phyloP scores from a whole-genome alignment of 2,888 invertebrate species.

The Isotomurus palustris region DNA sequence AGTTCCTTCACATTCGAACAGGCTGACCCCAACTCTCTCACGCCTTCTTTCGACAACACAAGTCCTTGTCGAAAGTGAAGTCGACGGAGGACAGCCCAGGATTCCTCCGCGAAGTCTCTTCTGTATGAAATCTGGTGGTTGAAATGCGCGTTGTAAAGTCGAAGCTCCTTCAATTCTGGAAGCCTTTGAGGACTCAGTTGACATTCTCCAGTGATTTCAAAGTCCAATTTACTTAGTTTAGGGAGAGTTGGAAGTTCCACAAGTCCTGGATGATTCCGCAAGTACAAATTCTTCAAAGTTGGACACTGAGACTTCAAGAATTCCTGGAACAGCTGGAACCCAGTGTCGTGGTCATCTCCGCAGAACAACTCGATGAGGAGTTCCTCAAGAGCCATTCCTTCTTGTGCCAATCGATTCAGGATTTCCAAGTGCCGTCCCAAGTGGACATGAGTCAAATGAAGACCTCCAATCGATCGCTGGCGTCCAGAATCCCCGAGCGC shows the following conservation, averaged over 20 bases:
- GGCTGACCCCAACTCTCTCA: constrained; percentile 15
- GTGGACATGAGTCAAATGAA: constrained; percentile 19
- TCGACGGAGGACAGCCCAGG: too few relatives aligned
- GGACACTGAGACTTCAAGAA: constrained; percentile 16
- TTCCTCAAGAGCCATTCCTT: constrained; percentile 6
- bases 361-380: constrained; percentile 13
- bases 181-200: constrained; percentile 23
- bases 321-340: constrained; percentile 18
- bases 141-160: too few relatives aligned
- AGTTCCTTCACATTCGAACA: constrained; percentile 19
- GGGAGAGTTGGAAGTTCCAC: too few relatives aligned
- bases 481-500: constrained; percentile 15
- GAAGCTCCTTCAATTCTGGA: too few relatives aligned
- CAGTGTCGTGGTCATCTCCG: constrained; percentile 17
- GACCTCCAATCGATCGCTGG: constrained; percentile 7
- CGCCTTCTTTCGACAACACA: too few relatives aligned
- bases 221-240: constrained; percentile 14
- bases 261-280: constrained; percentile 14
- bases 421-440: constrained; percentile 24
- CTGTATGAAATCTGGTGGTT: too few relatives aligned
- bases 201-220: constrained; percentile 14
- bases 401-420: constrained; percentile 14
- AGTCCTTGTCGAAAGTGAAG: constrained; percentile 21
- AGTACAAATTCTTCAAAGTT: constrained; percentile 17
- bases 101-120: too few relatives aligned